Evolutionary conservation across 2,888 invertebrate species (phyloP), one percentile per base, ranked within the genome.

Genomic region (Heliconius hortense): DNA sequence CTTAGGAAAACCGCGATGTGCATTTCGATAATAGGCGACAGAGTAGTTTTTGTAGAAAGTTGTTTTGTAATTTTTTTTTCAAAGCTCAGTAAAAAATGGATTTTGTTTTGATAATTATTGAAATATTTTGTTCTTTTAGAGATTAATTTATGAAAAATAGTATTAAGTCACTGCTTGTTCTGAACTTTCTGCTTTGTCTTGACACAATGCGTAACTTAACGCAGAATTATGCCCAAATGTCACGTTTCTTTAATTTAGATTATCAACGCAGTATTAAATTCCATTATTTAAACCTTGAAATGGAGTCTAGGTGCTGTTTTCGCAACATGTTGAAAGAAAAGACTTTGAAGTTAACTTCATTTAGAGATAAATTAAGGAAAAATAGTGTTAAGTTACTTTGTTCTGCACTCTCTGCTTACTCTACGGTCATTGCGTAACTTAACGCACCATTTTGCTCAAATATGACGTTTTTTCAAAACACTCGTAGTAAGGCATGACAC

Each of bases 1-100:
- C 91, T 91, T 90, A 90, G 89, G 83, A 86, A 71, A 90, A 90
- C 90, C 89, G 85, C 89, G 91, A 90, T 91, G 90, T 90, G 90
- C 91, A 91, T 90, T 91, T 90, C 90, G 91, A 91, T 92, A 91
- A 92, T 90, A 91, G 86, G 80, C 79, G 79, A 81, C 82, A 90
- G 90, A 82, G 87, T 85, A 88, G 69, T 53, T 56, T 2, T 0
- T 21, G 15, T 15, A n/a, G 2, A 21, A 24, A 68, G 59, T 11
- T 53, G 60, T 31, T n/a, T 48, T 62, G 5, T 39, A 15, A 8
- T 0, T 28, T 43, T 28, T 72, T 72, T 63, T 72, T 39, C 2
- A 24, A 35, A 70, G 35, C 24, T 28, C 28, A 48, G 0, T n/a
- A 18, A 28, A 53, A 11, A 53, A 21, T 8, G 13, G 28, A 7